Evolutionary conservation across 2,113 vertebrate species (phyloP), one percentile per base, ranked within the genome.

Genomic region (Thryonomys swinderianus): DNA sequence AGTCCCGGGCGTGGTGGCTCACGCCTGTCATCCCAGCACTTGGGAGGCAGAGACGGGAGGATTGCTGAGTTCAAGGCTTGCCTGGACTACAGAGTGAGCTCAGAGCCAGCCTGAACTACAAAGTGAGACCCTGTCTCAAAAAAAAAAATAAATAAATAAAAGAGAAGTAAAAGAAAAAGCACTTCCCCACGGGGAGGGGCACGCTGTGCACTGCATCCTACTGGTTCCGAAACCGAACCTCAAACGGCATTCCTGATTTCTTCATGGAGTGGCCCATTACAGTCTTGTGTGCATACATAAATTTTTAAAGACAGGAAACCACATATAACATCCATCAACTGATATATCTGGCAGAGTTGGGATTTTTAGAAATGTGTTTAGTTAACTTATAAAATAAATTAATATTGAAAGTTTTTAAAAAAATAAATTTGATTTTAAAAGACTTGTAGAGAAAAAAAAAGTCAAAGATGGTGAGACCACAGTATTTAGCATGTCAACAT

Each of bases 331-430:
- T 67, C 84, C 87, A 61, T 79, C 84, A 92, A 27, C 67, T 93
- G 34, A 93, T 95, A 45, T 5, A 84, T 55, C 86, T 93, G 92
- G 92, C 90, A 59, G 57, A 83, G 32, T 51, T 25, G 10, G 25
- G 23, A 67, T 55, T 80, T 62, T 69, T 45, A 53, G 14, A 69
- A 89, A 85, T 86, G 42, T 88, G 67, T 88, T 96, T 95, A 69
- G 87, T 88, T 97, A 94, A 93, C 90, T 92, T 97, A 87, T 93
- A 74, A 87, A 90, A 93, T 95, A 96, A 96, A 80, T 95, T 91
- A 93, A 86, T 83, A n/a, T 94, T 64, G 88, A 94, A n/a, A n/a
- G 30, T 85, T 91, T 69, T 69, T 57, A 57, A 57, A 57, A n/a
- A 57, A 57, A 57, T 57, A 57, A 51, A 57, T 57, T 20, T 57